A percentile compares a stretch with the other conserved stretches of the same genome.
Conservation (phyloP, 2,797 vertebrate genomes). For the Phataginus tetradactyla region DNA sequence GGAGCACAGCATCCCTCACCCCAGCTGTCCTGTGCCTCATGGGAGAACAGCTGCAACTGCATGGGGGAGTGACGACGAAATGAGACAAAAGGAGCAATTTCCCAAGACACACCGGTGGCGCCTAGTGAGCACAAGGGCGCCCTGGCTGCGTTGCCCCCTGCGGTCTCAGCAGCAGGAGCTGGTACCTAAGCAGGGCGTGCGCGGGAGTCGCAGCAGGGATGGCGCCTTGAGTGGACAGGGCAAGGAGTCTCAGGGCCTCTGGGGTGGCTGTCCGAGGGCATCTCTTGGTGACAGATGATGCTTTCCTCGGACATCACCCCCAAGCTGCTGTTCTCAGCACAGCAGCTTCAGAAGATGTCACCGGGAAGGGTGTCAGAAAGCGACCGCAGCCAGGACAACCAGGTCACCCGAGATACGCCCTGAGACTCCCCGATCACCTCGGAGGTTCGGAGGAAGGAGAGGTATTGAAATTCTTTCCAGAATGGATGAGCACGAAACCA, state of each 20-base stretch:
- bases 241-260: neutral
- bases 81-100: neutral
- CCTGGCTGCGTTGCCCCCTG: neutral
- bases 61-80: neutral
- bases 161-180: neutral
- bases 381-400: neutral
- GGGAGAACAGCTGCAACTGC: neutral
- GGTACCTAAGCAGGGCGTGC: neutral
- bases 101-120: neutral
- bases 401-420: neutral
- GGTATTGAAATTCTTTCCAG: neutral
- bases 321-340: neutral
- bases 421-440: neutral
- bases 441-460: neutral
- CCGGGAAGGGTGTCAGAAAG: neutral
- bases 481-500: neutral
- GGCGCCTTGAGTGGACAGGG: neutral
- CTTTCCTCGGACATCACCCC: neutral
- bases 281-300: neutral
- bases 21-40: neutral
- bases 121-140: neutral
- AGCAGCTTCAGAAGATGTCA: neutral
- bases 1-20: neutral
- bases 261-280: neutral
- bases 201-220: rapidly evolving